A percentile compares a stretch with the other conserved stretches of the same genome.
Evolutionary conservation across 2,113 vertebrate genomes (phyloP).

Genomic region (Brevimyrus niger): DNA sequence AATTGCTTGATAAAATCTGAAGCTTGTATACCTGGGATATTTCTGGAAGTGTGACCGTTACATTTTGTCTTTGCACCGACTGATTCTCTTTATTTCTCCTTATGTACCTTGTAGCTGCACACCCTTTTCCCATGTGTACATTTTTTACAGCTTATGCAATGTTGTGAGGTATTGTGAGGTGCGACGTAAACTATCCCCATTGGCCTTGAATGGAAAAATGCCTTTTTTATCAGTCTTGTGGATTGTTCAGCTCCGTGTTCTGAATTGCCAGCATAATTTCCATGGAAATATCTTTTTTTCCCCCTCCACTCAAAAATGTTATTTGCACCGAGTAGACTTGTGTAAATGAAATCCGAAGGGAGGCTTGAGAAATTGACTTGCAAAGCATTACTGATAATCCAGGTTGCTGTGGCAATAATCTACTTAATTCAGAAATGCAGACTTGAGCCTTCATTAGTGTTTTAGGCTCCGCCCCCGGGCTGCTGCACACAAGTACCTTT

Average conservation of each 20-base stretch:
- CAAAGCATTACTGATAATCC: constrained; percentile 24
- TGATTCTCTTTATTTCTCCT: background rate
- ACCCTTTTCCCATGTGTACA: background rate
- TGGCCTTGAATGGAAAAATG: background rate
- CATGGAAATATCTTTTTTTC: constrained; percentile 1
- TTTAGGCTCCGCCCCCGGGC: background rate
- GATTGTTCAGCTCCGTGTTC: background rate
- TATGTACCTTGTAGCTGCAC: background rate
- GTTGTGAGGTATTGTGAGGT: background rate
- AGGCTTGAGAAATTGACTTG: constrained; percentile 24
- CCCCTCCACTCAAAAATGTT: background rate
- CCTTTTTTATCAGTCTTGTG: background rate
- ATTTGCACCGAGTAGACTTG: background rate
- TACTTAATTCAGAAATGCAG: constrained; percentile 20
- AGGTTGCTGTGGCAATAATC: constrained; percentile 38
- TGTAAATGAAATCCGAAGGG: constrained; percentile 18
- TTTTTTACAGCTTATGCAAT: background rate
- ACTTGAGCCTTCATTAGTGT: background rate
- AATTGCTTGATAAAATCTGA: background rate
- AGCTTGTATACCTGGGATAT: background rate
- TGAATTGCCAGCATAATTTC: constrained; percentile 7
- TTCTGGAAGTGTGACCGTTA: background rate
- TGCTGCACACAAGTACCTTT: background rate
- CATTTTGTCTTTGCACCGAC: background rate
- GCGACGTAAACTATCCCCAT: background rate